Conservation (phyloP, 2,113 vertebrate species). For the Elaphurus davidianus region DNA sequence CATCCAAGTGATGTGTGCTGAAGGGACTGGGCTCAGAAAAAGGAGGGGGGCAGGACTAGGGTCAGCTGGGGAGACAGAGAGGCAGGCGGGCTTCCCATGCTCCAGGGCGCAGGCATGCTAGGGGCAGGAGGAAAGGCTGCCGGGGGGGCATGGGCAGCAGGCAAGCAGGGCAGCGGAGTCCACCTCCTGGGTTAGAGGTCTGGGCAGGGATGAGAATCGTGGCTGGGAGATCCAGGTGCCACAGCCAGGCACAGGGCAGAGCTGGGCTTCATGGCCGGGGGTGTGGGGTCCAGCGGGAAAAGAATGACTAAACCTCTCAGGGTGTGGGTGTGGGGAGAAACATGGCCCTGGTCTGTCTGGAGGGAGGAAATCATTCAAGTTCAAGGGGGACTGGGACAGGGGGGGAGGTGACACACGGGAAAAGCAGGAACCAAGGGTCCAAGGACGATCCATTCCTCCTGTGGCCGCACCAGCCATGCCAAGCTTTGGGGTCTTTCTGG, state of each 20-base stretch:
- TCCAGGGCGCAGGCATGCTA: not conserved
- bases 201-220: not conserved
- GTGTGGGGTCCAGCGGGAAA: not conserved
- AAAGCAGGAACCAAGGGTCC: not conserved
- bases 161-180: not conserved
- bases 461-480: not conserved
- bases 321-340: not conserved
- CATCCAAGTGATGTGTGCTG: not conserved
- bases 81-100: not conserved
- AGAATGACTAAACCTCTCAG: not conserved
- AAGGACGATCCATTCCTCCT: not conserved
- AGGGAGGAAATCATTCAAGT: not conserved
- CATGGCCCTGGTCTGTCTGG: not conserved
- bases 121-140: not conserved
- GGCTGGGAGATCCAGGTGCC: not conserved
- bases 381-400: not conserved
- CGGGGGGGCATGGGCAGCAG: not conserved
- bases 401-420: fast-evolving
- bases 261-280: not conserved
- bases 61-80: not conserved
- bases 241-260: not conserved
- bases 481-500: not conserved
- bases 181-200: not conserved
- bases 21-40: not conserved
- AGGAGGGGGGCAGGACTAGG: not conserved